These are phyloP conservation scores for Danio tinwini DNA, from an alignment of 2,797 vertebrate genomes.

Conservation along the genomic window DNA sequence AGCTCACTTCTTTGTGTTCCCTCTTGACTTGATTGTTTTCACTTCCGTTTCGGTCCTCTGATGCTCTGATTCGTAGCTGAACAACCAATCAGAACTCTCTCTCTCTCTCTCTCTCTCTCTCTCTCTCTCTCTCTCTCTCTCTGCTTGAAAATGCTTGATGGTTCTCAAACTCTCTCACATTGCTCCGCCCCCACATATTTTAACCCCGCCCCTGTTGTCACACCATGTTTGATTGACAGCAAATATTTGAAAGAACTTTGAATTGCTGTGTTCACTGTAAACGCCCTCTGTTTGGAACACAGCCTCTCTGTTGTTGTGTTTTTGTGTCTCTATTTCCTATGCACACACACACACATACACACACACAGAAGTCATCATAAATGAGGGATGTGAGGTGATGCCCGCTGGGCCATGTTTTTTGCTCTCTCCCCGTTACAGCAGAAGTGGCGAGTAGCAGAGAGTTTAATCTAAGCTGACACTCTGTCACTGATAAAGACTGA, in stretches of 20 bases:
- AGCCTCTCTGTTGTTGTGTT: background rate
- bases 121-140: too few species aligned
- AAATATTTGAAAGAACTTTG: background rate
- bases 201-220: too few species aligned
- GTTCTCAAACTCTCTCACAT: too few species aligned
- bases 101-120: too few species aligned
- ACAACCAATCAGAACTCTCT: too few species aligned
- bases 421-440: conserved; percentile 7
- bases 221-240: background rate
- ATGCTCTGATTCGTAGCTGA: too few species aligned
- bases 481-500: conserved; percentile 24
- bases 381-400: conserved; percentile 12
- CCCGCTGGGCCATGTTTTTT: background rate
- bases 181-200: too few species aligned
- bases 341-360: background rate
- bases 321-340: background rate
- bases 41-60: too few species aligned
- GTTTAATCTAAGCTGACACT: conserved; percentile 40
- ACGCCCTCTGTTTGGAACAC: background rate
- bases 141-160: too few species aligned
- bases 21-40: too few species aligned
- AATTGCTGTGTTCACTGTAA: background rate
- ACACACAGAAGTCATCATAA: conserved; percentile 33
- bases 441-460: conserved; percentile 27
- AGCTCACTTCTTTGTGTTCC: too few species aligned